These are phyloP conservation scores for Plectrocnemia conspersa DNA, from an alignment of 1,140 invertebrate species.

Conservation along the genomic window DNA sequence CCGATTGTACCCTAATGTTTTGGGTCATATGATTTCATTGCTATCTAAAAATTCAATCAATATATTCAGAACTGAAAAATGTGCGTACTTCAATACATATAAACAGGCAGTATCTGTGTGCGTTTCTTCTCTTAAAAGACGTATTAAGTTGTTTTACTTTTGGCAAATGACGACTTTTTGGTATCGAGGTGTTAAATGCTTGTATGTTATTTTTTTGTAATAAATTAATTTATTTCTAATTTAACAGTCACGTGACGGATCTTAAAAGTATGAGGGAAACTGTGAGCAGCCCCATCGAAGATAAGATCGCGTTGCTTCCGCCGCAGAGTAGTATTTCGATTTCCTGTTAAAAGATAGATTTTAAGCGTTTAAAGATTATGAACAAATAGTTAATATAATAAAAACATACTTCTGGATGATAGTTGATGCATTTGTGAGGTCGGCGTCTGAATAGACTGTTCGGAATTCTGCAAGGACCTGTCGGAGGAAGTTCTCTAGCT, in stretches of 20 bases:
- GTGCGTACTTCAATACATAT: too few species aligned
- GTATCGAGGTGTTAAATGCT: constrained; percentile 3
- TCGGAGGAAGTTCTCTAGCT: constrained; percentile 64
- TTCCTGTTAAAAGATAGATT: constrained; percentile 49
- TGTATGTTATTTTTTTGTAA: too few species aligned
- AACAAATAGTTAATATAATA: too few species aligned
- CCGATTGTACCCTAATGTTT: too few species aligned
- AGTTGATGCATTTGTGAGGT: constrained; percentile 77
- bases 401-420: constrained; percentile 71
- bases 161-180: constrained; percentile 8
- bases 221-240: too few species aligned
- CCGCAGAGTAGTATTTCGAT: constrained; percentile 71
- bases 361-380: background rate
- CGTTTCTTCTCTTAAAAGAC: constrained; percentile 17
- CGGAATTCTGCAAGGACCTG: constrained; percentile 51
- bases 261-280: constrained; percentile 4
- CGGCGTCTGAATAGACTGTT: constrained; percentile 58
- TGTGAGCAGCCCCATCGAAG: constrained; percentile 11
- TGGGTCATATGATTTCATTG: too few species aligned
- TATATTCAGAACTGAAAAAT: too few species aligned
- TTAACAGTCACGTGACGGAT: constrained; percentile 29
- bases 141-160: background rate
- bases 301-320: constrained; percentile 26
- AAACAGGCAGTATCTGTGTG: constrained; percentile 27
- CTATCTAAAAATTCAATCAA: too few species aligned